phyloP scores from a whole-genome alignment of 2,113 vertebrate species.

The Spea bombifrons region DNA sequence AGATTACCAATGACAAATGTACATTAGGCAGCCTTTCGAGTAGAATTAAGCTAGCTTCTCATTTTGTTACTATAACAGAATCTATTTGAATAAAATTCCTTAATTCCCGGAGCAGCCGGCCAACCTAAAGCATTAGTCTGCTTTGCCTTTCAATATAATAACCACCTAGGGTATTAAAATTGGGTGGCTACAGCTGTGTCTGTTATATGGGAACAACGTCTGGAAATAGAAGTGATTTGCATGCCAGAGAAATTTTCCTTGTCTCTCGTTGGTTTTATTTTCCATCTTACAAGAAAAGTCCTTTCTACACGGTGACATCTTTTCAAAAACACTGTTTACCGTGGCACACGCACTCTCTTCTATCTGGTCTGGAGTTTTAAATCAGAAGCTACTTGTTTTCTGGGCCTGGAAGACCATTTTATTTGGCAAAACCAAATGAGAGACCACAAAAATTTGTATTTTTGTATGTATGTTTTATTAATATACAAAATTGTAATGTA shows the following conservation, averaged over 20 bases:
- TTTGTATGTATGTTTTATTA: too few species aligned
- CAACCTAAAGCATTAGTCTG: slow-evolving; percentile 43
- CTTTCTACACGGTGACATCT: slow-evolving; percentile 20
- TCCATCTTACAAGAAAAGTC: slow-evolving; percentile 34
- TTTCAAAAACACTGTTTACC: slow-evolving; percentile 13
- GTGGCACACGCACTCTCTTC: too few species aligned
- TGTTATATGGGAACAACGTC: slow-evolving; percentile 37
- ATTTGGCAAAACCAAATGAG: too few species aligned
- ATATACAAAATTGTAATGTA: too few species aligned
- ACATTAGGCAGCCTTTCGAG: slow-evolving; percentile 47
- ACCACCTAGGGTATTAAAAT: slow-evolving; percentile 28
- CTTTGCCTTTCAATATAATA: slow-evolving; percentile 14
- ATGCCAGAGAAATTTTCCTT: slow-evolving; percentile 36
- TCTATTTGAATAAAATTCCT: slow-evolving; percentile 40
- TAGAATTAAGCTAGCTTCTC: slow-evolving; percentile 30
- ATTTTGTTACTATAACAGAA: not conserved
- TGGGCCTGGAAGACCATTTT: too few species aligned
- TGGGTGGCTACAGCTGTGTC: slow-evolving; percentile 43
- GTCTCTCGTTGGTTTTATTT: slow-evolving; percentile 32
- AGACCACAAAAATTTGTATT: too few species aligned
- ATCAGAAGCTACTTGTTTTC: too few species aligned
- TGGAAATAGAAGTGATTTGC: slow-evolving; percentile 47
- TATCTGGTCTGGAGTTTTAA: too few species aligned
- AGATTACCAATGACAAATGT: slow-evolving; percentile 17
- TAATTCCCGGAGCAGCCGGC: slow-evolving; percentile 38